Evolutionary conservation across 2,888 invertebrate genomes (phyloP), one percentile per base, ranked within the genome.

Genomic region (Linyphia triangularis): DNA sequence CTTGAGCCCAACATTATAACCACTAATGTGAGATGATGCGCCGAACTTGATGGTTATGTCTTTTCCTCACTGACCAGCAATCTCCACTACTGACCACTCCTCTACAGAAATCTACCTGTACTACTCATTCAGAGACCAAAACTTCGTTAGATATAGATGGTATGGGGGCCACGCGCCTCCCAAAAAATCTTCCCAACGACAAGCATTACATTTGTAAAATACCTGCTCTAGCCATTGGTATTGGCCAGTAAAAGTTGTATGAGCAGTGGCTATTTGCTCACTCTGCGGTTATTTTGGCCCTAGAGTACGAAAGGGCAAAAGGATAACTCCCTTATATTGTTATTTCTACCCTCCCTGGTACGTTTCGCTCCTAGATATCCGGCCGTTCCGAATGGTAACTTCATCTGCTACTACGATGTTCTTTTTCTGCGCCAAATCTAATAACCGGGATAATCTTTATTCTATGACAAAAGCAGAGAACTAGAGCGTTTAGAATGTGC

Each of bases 131-230:
- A 22, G 28, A 51, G 33, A 22, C 72, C 28, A 72, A 40, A 81
- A 73, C 86, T 86, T 86, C 86, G 86, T 86, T 86, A 86, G 86
- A 86, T 86, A 86, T 86, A 86, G 86, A 86, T 86, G 86, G 86
- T 86, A 81, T 67, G 79, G 70, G 81, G 81, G 24, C 16, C n/a
- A 61, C 65, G 57, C 26, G 19, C 86, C 37, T 78, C 73, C 83
- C 63, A 5, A 33, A 73, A 79, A 78, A 86, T 79, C 59, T 28
- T 19, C 79, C 57, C 72, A 72, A 86, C 85, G 85, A 86, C 79
- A 85, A 69, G 77, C 70, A 72, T 70, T 78, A 85, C 78, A 86
- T 86, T 86, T 86, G 86, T 86, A 86, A 86, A 86, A 86, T 81
- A 81, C 81, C 57, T 67, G 43, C 63, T 59, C 61, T 77, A 85